Evolutionary conservation across 2,113 vertebrate species (phyloP), one percentile per base, ranked within the genome.

Genomic region (Perccottus glenii): DNA sequence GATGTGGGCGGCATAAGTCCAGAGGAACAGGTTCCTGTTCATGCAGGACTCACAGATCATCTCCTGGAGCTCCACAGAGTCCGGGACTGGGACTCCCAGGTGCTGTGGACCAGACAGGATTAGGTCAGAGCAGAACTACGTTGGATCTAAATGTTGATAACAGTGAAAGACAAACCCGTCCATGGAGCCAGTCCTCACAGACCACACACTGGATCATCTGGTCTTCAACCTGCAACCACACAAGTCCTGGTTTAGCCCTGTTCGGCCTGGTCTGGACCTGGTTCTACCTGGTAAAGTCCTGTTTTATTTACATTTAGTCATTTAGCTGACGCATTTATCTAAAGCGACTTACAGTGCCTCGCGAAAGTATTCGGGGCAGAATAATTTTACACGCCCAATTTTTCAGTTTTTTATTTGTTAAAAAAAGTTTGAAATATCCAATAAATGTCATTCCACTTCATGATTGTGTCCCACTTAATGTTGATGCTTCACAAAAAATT

Each of bases 171-270:
- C 96, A 94, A 91, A 99, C 98, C 94, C 96, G 93, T 81, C 95
- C 96, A 33, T 99, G 98, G 75, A 98, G 95, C 98, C 98, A 99
- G 83, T 99, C 98, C 90, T 99, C 98, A 91, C 98, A 99, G 53
- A 96, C 92, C 52, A 98, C 89, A 87, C 98, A 99, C 4, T 99
- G 98, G 80, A 99, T 98, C 98, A 99, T 99, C 92, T 98, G 96
- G 80, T 99, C 98, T 52, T 90, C 87, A 69, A 81, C 88, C 90
- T 74, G 94, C 73, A 88, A 90, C 94, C 46, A 14, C 19, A 42
- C 0, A 44, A 61, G 4, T 8, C 6, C 42, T 43, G 42, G 42
- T 43, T 43, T 3, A 11, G 42, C 10, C n/a, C n/a, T n/a, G 2
- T 50, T 6, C 10, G 16, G 9, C 15, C 15, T 19, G 15, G 48